These are phyloP conservation scores for Drosophila orena DNA, from an alignment of 1,140 invertebrate genomes.

Conservation along the genomic window DNA sequence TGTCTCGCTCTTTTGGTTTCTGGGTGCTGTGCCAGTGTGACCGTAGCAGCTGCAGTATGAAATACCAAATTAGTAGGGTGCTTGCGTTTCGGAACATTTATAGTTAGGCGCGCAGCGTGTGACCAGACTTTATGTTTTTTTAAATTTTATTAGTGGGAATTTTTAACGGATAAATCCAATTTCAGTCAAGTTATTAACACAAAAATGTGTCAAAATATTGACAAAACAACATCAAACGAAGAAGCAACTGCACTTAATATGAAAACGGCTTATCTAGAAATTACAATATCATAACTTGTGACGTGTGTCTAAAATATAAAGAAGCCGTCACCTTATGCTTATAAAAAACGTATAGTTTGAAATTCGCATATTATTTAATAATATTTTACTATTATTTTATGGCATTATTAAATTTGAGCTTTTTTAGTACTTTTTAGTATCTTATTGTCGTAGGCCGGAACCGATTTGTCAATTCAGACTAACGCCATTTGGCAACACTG, in stretches of 20 bases:
- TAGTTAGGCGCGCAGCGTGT: not conserved
- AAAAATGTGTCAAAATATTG: too few species aligned
- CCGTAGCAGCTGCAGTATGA: not conserved
- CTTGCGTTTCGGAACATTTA: not conserved
- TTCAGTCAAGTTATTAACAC: too few species aligned
- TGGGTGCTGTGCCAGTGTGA: slow-evolving; percentile 1
- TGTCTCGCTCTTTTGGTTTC: slow-evolving; percentile 14
- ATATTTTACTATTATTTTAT: not conserved
- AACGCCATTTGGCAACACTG: slow-evolving; percentile 7
- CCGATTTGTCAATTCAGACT: not conserved
- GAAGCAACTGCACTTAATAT: too few species aligned
- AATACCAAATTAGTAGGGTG: not conserved
- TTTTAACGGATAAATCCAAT: too few species aligned
- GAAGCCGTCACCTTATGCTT: too few species aligned
- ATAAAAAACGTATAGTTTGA: too few species aligned
- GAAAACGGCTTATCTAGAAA: too few species aligned
- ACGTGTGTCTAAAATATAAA: too few species aligned
- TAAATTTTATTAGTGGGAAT: not conserved
- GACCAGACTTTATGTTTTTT: not conserved
- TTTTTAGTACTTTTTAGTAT: slow-evolving; percentile 3
- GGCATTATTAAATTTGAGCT: not conserved
- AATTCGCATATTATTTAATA: not conserved
- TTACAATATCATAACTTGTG: too few species aligned
- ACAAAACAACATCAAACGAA: too few species aligned
- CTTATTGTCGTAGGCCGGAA: not conserved